Evolutionary conservation across 2,797 vertebrate genomes (phyloP).

Genomic region (Calcarius lapponicus): DNA sequence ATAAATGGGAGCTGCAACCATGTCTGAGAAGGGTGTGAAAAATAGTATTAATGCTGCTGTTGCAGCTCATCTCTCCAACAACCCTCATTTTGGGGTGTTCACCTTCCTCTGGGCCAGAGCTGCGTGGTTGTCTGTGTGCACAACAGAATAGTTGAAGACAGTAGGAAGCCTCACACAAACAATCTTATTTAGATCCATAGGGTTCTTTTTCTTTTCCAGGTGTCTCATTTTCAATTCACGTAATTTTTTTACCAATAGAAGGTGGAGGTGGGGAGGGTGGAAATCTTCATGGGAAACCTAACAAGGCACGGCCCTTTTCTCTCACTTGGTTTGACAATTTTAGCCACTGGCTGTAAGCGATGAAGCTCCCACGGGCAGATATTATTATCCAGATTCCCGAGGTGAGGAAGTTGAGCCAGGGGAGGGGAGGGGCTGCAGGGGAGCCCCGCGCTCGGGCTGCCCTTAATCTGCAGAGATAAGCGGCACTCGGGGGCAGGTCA

Average conservation of each 20-base stretch:
- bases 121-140: not conserved
- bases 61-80: not conserved
- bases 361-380: not conserved
- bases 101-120: not conserved
- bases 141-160: not conserved
- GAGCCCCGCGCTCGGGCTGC: not conserved
- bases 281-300: not conserved
- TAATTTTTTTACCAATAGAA: not conserved
- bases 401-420: not conserved
- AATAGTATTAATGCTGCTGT: not conserved
- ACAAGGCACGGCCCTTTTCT: not conserved
- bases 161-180: not conserved
- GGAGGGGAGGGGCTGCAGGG: not conserved
- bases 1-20: conserved; percentile 21
- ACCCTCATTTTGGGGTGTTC: not conserved
- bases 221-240: not conserved
- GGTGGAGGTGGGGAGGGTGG: rapidly evolving
- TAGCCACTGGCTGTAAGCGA: not conserved
- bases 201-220: not conserved
- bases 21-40: not conserved
- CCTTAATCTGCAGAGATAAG: not conserved
- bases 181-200: not conserved
- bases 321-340: not conserved
- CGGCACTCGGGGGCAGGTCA: not conserved
- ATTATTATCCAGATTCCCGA: not conserved